Evolutionary conservation across 1,140 invertebrate species (phyloP), one percentile per base, ranked within the genome.

Genomic region (Amphibalanus amphitrite): DNA sequence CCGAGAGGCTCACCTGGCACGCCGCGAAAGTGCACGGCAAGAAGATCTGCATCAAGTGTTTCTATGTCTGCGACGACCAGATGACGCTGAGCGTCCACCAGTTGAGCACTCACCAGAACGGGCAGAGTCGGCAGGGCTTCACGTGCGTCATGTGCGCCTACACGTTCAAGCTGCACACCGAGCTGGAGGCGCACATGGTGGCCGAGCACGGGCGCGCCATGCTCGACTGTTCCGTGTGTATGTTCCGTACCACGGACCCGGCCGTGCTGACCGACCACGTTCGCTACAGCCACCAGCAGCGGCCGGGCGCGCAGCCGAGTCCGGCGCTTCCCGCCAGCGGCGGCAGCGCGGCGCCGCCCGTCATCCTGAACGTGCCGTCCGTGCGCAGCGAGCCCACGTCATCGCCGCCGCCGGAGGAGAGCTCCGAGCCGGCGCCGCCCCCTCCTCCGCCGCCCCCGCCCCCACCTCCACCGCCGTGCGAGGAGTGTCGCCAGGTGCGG

Each of bases 1-100:
- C 90, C 28, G 91, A 93, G 79, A 83, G 91, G 70, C 82, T 94
- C 15, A 87, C 91, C 33, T 93, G 91, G 3, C 92, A 95, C 79
- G 90, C 93, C 26, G 83, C 90, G 47, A 93, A 93, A 80, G 90
- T 94, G 70, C 92, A 95, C 81, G 93, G 92, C 78, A 92, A 92
- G 79, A 84, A 90, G 74, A 88, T 90, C 13, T 95, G 92, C 81
- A 89, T 86, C 74, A 90, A 91, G 79, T 95, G 92, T 78, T 87
- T 86, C 74, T 93, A 89, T 80, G 81, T 93, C 40, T 90, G 89
- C 23, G 90, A 93, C 76, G 90, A 92, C 75, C 85, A 86, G 69
- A 83, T 85, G 23, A 86, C 90, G 78, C 83, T 92, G 28, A 86
- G 87, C 72, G 80, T 84, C n/a, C 92, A 94, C 82, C 85, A 85